These are phyloP conservation scores for Ranitomeya imitator DNA, from an alignment of 2,113 vertebrate genomes.

Conservation along the genomic window DNA sequence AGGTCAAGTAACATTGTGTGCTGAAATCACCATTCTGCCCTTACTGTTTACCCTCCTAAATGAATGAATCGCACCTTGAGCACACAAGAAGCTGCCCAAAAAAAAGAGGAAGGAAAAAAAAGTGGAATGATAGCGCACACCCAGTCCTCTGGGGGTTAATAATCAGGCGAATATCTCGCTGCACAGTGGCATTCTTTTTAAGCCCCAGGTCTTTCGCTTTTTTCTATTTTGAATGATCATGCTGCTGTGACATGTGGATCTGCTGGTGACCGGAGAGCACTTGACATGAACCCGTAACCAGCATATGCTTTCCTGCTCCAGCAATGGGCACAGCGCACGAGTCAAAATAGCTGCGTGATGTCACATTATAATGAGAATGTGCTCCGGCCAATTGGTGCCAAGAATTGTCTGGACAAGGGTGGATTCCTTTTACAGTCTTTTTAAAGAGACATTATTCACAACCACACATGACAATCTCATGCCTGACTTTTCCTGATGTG, in stretches of 20 bases:
- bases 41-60: background rate
- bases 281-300: constrained; percentile 52
- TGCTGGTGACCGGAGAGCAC: background rate
- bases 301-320: constrained; percentile 60
- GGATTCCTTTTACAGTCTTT: constrained; percentile 92
- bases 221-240: constrained; percentile 42
- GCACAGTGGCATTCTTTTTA: background rate
- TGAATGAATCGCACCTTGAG: constrained; percentile 11
- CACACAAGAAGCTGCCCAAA: background rate
- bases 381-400: constrained; percentile 68
- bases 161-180: background rate
- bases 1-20: background rate
- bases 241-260: constrained; percentile 20
- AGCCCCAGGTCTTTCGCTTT: constrained; percentile 9
- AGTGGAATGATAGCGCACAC: background rate
- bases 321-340: constrained; percentile 63
- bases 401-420: constrained; percentile 71
- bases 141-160: constrained; percentile 8
- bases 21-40: background rate
- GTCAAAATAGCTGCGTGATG: constrained; percentile 83
- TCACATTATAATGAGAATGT: constrained; percentile 70
- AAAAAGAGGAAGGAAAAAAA: background rate
- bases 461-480: constrained; percentile 78
- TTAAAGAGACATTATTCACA: constrained; percentile 82
- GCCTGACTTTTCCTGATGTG: constrained; percentile 58